These are phyloP conservation scores for Cheiracanthium punctorium DNA, from an alignment of 2,888 invertebrate species.

Conservation along the genomic window DNA sequence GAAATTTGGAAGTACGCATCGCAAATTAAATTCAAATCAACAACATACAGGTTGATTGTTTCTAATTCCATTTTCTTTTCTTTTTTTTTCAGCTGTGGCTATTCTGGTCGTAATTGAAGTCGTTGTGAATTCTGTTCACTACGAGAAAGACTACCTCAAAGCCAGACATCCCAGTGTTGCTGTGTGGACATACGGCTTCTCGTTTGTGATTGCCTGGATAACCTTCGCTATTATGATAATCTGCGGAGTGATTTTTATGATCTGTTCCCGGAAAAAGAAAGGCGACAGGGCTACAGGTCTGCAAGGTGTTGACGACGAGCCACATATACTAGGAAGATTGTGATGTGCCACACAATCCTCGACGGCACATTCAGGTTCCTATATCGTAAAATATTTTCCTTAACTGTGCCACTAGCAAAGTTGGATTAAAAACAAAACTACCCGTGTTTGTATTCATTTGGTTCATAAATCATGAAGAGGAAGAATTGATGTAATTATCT, in stretches of 20 bases:
- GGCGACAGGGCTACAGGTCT: constrained; percentile 82
- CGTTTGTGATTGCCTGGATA: constrained; percentile 81
- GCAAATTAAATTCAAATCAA: too few relatives aligned
- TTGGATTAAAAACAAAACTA: too few relatives aligned
- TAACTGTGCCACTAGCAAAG: too few relatives aligned
- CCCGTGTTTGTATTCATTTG: too few relatives aligned
- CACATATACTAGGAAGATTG: constrained; percentile 82
- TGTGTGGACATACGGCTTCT: constrained; percentile 81
- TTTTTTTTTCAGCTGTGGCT: constrained; percentile 81
- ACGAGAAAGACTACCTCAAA: constrained; percentile 82
- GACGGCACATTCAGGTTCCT: too few relatives aligned
- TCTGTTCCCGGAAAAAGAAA: constrained; percentile 90
- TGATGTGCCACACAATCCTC: too few relatives aligned
- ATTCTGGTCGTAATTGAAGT: constrained; percentile 89
- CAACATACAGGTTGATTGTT: too few relatives aligned
- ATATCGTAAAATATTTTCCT: background rate
- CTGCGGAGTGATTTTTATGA: constrained; percentile 84
- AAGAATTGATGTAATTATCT: too few relatives aligned
- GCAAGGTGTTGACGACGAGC: constrained; percentile 83
- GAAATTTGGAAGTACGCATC: too few relatives aligned
- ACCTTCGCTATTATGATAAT: constrained; percentile 83
- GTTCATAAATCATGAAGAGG: too few relatives aligned
- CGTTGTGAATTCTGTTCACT: constrained; percentile 83
- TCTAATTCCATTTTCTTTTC: too few relatives aligned
- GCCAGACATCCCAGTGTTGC: constrained; percentile 83